Percentiles rank a stretch among this genome's conserved stretches.
Conservation (phyloP, 2,797 vertebrate genomes). For the Sebastiscus albofasciatus region DNA sequence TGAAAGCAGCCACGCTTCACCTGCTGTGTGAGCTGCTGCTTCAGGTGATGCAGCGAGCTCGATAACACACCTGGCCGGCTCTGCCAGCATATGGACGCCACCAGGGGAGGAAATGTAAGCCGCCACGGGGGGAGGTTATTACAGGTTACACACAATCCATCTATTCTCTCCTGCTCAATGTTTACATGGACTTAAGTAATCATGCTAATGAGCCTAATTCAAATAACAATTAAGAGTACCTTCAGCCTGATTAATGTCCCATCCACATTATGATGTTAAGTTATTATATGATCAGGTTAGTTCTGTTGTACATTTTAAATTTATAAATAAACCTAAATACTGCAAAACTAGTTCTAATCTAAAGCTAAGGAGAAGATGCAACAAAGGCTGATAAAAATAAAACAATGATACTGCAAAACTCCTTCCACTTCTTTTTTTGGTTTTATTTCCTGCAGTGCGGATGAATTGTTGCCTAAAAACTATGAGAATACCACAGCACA, state of each 20-base stretch:
- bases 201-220: background rate
- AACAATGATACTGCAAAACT: background rate
- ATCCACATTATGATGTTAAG: background rate
- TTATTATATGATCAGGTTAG: background rate
- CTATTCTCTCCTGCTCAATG: background rate
- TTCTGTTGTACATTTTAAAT: background rate
- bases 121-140: background rate
- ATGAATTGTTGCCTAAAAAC: background rate
- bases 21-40: background rate
- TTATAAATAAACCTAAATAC: background rate
- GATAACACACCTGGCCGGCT: constrained; percentile 8
- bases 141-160: constrained; percentile 2
- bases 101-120: constrained; percentile 19
- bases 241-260: background rate
- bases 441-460: background rate
- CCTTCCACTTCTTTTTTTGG: background rate
- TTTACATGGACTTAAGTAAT: background rate
- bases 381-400: background rate
- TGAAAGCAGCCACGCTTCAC: background rate
- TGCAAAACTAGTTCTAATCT: background rate
- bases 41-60: constrained; percentile 17
- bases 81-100: constrained; percentile 1
- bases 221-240: background rate
- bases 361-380: background rate
- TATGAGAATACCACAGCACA: background rate